A percentile compares a stretch with the other conserved stretches of the same genome.
phyloP scores from a whole-genome alignment of 2,888 invertebrate genomes.

The Trachelus tabidus region DNA sequence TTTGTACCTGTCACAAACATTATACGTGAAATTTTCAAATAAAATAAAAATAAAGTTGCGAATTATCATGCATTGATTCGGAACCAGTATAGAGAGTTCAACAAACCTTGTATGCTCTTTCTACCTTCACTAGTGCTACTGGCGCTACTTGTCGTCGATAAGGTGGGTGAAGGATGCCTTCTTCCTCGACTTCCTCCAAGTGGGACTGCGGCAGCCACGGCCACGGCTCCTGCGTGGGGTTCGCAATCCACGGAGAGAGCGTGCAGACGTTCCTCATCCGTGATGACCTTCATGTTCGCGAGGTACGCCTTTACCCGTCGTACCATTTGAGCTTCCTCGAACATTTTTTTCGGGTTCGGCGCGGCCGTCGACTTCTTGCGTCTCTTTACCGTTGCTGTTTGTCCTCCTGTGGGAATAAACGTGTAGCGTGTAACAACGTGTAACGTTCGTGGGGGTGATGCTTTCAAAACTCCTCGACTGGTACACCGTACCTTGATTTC shows the following conservation, averaged over 20 bases:
- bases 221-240: conserved; percentile 65
- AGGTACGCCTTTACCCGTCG: conserved; percentile 96
- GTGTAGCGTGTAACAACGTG: not conserved
- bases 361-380: conserved; percentile 90
- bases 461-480: not conserved
- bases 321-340: conserved; percentile 99
- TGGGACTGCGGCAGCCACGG: conserved; percentile 68
- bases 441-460: not conserved
- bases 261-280: conserved; percentile 91
- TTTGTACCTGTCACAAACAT: conserved; percentile 54
- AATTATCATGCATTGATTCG: not conserved
- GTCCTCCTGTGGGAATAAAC: conserved; percentile 70
- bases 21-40: not conserved
- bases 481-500: conserved; percentile 66
- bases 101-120: conserved; percentile 64
- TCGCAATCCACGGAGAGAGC: conserved; percentile 93
- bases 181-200: conserved; percentile 76
- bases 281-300: conserved; percentile 89
- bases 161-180: conserved; percentile 91
- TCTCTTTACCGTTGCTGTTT: conserved; percentile 84
- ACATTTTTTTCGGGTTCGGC: conserved; percentile 98
- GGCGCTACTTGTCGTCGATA: conserved; percentile 91
- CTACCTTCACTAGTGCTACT: conserved; percentile 85
- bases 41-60: not conserved
- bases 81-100: not conserved